Evolutionary conservation across 2,888 invertebrate genomes (phyloP).

Genomic region (Plebejus anna): DNA sequence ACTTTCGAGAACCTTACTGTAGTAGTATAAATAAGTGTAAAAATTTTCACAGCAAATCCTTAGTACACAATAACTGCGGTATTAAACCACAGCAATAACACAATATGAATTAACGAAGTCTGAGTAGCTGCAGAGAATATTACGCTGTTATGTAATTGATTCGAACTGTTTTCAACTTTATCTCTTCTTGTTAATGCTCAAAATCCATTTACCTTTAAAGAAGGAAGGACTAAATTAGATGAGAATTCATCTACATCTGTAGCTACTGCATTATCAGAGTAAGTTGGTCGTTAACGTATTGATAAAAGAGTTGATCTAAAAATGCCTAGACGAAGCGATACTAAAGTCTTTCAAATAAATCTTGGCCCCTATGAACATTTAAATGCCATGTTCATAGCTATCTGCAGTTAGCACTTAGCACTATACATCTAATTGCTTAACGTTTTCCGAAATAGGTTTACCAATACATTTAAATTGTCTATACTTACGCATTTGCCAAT

Average conservation of each 20-base stretch:
- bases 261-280: not conserved
- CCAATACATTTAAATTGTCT: not conserved
- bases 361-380: not conserved
- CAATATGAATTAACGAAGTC: not conserved
- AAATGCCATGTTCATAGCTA: too few relatives aligned
- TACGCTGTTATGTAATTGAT: not conserved
- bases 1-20: not conserved
- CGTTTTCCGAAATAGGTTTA: too few relatives aligned
- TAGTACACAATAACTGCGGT: not conserved
- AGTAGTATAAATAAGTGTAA: not conserved
- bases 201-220: not conserved
- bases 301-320: not conserved
- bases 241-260: not conserved
- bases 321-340: not conserved
- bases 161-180: not conserved
- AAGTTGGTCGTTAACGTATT: not conserved
- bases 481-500: not conserved
- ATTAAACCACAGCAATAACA: not conserved
- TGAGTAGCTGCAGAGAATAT: not conserved
- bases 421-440: not conserved
- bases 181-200: not conserved
- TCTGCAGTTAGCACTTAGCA: not conserved
- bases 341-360: not conserved
- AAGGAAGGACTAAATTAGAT: slow-evolving; percentile 8
- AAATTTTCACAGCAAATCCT: not conserved